phyloP scores from a whole-genome alignment of 1,140 invertebrate genomes.

The Calliopsis andreniformis region DNA sequence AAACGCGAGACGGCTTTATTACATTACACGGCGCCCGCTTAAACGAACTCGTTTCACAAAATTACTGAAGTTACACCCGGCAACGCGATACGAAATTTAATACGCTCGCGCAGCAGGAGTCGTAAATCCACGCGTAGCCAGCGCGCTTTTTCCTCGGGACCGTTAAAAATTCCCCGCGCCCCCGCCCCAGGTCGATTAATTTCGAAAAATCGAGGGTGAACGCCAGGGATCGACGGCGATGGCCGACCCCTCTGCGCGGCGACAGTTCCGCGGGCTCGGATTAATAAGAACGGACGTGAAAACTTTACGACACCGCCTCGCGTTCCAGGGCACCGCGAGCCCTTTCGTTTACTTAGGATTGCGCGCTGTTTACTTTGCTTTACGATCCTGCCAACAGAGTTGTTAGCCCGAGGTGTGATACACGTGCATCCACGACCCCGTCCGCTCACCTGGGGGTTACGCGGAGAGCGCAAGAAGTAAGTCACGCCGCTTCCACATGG shows the following conservation, averaged over 20 bases:
- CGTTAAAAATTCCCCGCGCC: constrained; percentile 29
- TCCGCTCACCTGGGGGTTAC: constrained; percentile 26
- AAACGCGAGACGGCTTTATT: neutral
- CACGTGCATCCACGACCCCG: constrained; percentile 2
- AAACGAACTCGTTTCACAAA: constrained; percentile 5
- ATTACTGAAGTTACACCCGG: constrained; percentile 6
- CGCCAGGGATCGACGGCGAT: constrained; percentile 6
- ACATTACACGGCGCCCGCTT: neutral
- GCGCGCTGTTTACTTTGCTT: constrained; percentile 58
- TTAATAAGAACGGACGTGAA: constrained; percentile 48
- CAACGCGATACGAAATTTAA: constrained; percentile 11
- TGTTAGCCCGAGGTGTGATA: constrained; percentile 44
- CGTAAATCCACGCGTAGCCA: constrained; percentile 2
- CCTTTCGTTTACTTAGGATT: constrained; percentile 59
- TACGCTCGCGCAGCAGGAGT: neutral
- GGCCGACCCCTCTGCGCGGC: neutral
- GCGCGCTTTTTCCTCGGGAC: neutral
- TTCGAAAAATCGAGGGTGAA: neutral
- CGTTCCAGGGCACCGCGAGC: constrained; percentile 19
- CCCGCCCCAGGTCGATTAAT: constrained; percentile 18
- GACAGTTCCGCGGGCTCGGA: constrained; percentile 19
- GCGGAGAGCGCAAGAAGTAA: constrained; percentile 52
- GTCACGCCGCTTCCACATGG: constrained; percentile 60
- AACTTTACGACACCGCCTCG: constrained; percentile 50
- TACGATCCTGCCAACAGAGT: constrained; percentile 55